Evolutionary conservation across 2,113 vertebrate genomes (phyloP).

Genomic region (Xiphorhynchus elegans): DNA sequence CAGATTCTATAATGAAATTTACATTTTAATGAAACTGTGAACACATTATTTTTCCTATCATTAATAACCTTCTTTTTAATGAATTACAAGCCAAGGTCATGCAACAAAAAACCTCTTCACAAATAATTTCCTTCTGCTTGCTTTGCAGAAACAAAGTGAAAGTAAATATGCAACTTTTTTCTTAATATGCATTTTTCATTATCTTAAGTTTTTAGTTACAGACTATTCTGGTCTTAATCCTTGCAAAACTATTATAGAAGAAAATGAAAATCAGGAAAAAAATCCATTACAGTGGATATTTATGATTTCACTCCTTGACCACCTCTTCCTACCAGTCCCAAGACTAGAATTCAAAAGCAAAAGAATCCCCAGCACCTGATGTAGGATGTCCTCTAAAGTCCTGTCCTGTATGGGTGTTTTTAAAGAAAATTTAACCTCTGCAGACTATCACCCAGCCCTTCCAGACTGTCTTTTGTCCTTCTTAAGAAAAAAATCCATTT

Average conservation of each 20-base stretch:
- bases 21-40: constrained; percentile 37
- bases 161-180: not conserved
- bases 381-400: not conserved
- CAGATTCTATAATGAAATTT: constrained; percentile 11
- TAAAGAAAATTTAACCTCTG: not conserved
- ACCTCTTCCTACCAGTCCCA: not conserved
- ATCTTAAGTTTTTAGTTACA: not conserved
- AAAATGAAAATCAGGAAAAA: not conserved
- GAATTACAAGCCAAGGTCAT: constrained; percentile 14
- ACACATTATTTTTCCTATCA: not conserved
- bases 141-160: not conserved
- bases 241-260: not conserved
- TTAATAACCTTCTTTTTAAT: constrained; percentile 34
- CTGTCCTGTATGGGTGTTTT: not conserved
- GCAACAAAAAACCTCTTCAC: not conserved
- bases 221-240: not conserved
- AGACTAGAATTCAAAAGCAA: not conserved
- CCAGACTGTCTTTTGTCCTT: not conserved
- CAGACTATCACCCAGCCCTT: not conserved
- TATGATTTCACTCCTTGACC: not conserved
- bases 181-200: not conserved
- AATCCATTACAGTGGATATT: no score
- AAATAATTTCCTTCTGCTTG: not conserved
- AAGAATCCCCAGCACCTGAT: not conserved
- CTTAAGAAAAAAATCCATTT: not conserved